Conservation (phyloP, 2,888 invertebrate genomes). For the Orthosia incerta region DNA sequence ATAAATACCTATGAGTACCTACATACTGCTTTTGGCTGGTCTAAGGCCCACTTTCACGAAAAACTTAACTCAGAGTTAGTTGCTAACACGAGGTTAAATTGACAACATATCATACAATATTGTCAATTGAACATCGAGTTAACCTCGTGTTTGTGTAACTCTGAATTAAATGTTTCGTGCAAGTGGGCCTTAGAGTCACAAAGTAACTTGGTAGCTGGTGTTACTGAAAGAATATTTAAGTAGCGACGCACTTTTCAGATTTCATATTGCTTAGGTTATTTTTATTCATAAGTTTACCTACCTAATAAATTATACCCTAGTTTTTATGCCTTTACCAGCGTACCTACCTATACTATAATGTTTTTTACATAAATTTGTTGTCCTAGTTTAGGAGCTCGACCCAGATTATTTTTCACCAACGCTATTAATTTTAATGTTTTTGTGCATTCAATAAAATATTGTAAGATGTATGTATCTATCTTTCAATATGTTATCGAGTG, state of each 20-base stretch:
- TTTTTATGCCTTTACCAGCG: background rate
- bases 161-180: no score
- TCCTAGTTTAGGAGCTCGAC: conserved; percentile 52
- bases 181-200: no score
- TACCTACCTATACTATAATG: conserved; percentile 3
- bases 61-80: no score
- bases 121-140: no score
- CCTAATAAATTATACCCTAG: background rate
- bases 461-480: no score
- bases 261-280: background rate
- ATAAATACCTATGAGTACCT: no score
- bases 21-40: no score
- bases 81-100: no score
- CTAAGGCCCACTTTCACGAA: no score
- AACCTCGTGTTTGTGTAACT: no score
- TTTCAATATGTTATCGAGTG: background rate
- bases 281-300: conserved; percentile 2
- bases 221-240: background rate
- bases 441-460: background rate
- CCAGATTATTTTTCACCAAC: conserved; percentile 23
- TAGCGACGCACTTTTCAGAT: background rate
- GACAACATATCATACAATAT: no score
- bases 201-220: background rate
- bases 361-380: conserved; percentile 19
- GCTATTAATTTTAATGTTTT: background rate